Evolutionary conservation across 2,113 vertebrate species (phyloP).

Genomic region (Platysternon megacephalum): DNA sequence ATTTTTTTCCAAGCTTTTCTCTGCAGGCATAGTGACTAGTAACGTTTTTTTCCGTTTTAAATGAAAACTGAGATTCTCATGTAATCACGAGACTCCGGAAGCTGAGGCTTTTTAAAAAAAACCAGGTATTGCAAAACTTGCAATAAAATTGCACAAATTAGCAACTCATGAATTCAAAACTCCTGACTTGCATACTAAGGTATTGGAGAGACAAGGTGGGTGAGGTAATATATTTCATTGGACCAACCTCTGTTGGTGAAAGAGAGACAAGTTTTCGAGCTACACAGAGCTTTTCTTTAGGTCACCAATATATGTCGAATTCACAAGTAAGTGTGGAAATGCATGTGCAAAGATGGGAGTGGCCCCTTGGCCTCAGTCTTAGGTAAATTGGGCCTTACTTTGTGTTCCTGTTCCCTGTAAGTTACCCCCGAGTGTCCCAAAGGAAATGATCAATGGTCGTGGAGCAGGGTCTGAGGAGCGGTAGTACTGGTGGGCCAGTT

Average conservation of each 20-base stretch:
- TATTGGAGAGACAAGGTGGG: not conserved
- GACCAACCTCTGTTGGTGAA: not conserved
- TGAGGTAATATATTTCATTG: not conserved
- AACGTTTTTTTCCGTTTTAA: not conserved
- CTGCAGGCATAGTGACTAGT: not conserved
- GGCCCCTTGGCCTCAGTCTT: not conserved
- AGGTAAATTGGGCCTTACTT: not conserved
- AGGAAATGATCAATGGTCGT: not conserved
- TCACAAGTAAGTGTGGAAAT: not conserved
- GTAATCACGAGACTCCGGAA: not conserved
- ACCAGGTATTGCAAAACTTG: not conserved
- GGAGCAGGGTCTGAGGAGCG: not conserved
- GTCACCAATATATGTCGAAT: not conserved
- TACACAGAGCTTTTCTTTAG: not conserved
- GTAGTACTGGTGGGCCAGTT: not conserved
- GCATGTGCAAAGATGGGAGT: not conserved
- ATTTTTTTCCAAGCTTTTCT: not conserved
- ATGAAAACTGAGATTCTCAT: not conserved
- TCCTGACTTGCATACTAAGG: not conserved
- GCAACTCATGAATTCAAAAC: not conserved
- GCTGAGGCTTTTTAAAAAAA: not conserved
- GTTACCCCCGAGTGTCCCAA: not conserved
- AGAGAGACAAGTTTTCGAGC: not conserved
- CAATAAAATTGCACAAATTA: not conserved
- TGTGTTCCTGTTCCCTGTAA: not conserved